A percentile compares a stretch with the other conserved stretches of the same genome.
Conservation (phyloP, 2,888 invertebrate genomes). For the Chorisops tibialis region DNA sequence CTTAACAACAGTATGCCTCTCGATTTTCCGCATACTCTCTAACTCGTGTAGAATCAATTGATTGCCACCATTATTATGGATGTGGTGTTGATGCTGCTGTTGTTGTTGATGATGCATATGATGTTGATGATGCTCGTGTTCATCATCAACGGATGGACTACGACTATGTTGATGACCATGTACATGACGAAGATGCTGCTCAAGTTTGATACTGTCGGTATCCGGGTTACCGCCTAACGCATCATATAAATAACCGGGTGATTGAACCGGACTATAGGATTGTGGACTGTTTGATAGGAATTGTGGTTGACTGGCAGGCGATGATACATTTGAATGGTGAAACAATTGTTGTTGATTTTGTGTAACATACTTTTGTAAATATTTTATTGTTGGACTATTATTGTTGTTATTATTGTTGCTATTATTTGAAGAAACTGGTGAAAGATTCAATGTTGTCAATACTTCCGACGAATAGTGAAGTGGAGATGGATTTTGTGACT, state of each 20-base stretch:
- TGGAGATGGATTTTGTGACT: slow-evolving; percentile 36
- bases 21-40: slow-evolving; percentile 42
- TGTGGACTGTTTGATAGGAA: slow-evolving; percentile 32
- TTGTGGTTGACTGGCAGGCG: slow-evolving; percentile 6
- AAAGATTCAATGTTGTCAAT: slow-evolving; percentile 18
- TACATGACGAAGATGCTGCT: slow-evolving; percentile 26
- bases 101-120: slow-evolving; percentile 31
- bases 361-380: slow-evolving; percentile 28
- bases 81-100: slow-evolving; percentile 25
- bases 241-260: slow-evolving; percentile 38
- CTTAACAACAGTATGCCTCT: slow-evolving; percentile 49
- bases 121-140: slow-evolving; percentile 32
- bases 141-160: slow-evolving; percentile 47
- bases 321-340: slow-evolving; percentile 32
- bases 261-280: slow-evolving; percentile 36
- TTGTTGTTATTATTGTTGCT: slow-evolving; percentile 26
- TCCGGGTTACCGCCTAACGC: slow-evolving; percentile 31
- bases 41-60: slow-evolving; percentile 40
- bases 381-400: slow-evolving; percentile 35
- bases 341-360: slow-evolving; percentile 28
- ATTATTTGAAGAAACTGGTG: slow-evolving; percentile 24
- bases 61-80: slow-evolving; percentile 13
- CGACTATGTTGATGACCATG: slow-evolving; percentile 37
- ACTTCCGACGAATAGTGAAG: slow-evolving; percentile 40
- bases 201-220: slow-evolving; percentile 37